Evolutionary conservation across 2,888 invertebrate species (phyloP).

Genomic region (Alentia gelatinosa): DNA sequence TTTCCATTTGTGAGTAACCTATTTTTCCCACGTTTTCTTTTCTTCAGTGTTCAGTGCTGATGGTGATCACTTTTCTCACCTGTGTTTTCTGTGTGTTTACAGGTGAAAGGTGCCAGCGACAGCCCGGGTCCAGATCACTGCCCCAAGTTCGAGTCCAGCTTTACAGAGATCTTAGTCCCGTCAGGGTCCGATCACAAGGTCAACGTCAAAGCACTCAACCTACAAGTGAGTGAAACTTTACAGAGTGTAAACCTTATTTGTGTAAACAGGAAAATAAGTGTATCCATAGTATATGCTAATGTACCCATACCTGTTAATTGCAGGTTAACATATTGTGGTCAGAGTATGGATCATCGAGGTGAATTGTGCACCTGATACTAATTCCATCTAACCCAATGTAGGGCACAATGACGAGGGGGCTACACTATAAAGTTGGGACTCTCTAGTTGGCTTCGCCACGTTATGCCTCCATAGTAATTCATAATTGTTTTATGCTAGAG

Average conservation of each 20-base stretch:
- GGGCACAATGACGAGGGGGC: too few relatives aligned
- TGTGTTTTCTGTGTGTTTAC: neutral
- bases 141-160: slow-evolving; percentile 95
- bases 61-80: neutral
- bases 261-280: neutral
- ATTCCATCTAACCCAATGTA: too few relatives aligned
- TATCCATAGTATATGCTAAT: neutral
- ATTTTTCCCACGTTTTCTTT: neutral
- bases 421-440: too few relatives aligned
- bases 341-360: too few relatives aligned
- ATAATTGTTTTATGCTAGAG: too few relatives aligned
- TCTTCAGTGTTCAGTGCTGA: neutral
- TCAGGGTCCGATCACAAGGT: slow-evolving; percentile 94
- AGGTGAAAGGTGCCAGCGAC: slow-evolving; percentile 64
- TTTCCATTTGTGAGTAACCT: slow-evolving; percentile 8
- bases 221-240: slow-evolving; percentile 83
- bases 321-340: too few relatives aligned
- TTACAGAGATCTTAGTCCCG: slow-evolving; percentile 93
- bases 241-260: neutral
- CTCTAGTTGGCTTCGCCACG: too few relatives aligned
- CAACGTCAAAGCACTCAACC: slow-evolving; percentile 95
- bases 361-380: neutral
- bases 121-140: slow-evolving; percentile 96
- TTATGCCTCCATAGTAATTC: too few relatives aligned
- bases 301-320: neutral